A percentile compares a stretch with the other conserved stretches of the same genome.
Conservation (phyloP, 92 coral and sea anemone genomes). For the Micromussa lordhowensis region DNA sequence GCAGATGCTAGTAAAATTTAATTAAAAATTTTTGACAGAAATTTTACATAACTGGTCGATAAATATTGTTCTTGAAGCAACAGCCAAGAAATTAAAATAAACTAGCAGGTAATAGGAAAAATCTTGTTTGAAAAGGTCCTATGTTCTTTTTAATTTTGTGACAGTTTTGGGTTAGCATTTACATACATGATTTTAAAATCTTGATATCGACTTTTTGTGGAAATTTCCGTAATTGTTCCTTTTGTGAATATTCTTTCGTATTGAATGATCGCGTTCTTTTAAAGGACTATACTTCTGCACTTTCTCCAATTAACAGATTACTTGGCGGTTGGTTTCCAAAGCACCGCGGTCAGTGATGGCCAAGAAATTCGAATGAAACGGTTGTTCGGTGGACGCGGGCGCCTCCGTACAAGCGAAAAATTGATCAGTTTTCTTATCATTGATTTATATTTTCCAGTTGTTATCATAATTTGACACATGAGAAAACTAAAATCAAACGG, state of each 20-base stretch:
- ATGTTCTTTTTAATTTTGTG: not conserved
- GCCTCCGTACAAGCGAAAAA: too few species aligned
- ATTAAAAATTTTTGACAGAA: not conserved
- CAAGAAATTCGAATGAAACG: too few species aligned
- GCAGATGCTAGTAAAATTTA: not conserved
- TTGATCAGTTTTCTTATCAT: not conserved
- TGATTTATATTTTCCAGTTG: not conserved
- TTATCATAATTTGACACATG: not conserved
- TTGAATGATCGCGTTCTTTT: too few species aligned
- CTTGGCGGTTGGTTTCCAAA: too few species aligned
- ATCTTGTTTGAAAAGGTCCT: not conserved
- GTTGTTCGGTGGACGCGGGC: too few species aligned
- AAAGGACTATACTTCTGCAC: too few species aligned
- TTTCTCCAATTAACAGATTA: too few species aligned
- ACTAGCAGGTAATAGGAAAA: not conserved
- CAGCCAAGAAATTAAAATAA: not conserved
- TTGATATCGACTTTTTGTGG: not conserved
- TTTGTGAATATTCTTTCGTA: too few species aligned
- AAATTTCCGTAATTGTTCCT: not conserved
- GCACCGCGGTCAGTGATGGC: too few species aligned
- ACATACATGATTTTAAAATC: not conserved
- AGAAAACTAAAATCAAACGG: not conserved
- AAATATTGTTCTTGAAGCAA: not conserved
- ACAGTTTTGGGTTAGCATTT: not conserved
- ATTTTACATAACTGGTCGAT: constrained; percentile 18